phyloP scores from a whole-genome alignment of 2,797 vertebrate genomes.

The Coregonus suidteri region DNA sequence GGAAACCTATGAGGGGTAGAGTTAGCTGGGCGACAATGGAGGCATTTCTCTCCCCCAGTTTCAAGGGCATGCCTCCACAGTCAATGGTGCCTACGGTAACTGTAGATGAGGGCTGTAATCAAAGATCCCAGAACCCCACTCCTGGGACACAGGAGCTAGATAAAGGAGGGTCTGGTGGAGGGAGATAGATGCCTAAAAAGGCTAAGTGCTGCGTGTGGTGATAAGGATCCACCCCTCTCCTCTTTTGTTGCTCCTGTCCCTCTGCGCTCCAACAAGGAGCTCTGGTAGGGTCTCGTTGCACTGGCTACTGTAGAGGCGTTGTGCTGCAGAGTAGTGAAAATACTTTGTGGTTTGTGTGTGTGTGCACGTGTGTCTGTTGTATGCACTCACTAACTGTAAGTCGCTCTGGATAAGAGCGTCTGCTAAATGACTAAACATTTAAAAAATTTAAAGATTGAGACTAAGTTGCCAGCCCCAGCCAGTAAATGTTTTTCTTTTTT shows the following conservation, averaged over 20 bases:
- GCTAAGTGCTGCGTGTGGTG: constrained; percentile 11
- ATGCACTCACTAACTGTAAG: too few species aligned
- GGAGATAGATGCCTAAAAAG: constrained; percentile 10
- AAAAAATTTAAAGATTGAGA: background rate
- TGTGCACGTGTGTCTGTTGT: background rate
- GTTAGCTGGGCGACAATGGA: background rate
- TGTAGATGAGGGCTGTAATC: constrained; percentile 36
- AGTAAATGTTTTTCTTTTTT: too few species aligned
- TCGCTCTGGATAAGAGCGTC: too few species aligned
- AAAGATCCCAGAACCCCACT: constrained; percentile 32
- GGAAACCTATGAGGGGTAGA: background rate
- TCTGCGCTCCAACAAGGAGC: constrained; percentile 18
- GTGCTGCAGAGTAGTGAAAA: background rate
- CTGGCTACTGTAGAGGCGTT: constrained; percentile 34
- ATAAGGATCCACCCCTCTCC: constrained; percentile 16
- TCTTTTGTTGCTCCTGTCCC: constrained; percentile 6
- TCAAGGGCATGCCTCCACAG: constrained; percentile 1
- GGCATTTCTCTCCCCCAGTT: too few species aligned
- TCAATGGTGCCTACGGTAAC: constrained; percentile 20
- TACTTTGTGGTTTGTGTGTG: background rate
- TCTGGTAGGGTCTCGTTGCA: constrained; percentile 32
- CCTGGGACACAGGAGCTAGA: background rate
- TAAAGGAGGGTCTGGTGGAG: background rate
- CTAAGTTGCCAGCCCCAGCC: background rate
- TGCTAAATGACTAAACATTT: too few species aligned